Evolutionary conservation across 2,888 invertebrate genomes (phyloP).

Genomic region (Automeris io): DNA sequence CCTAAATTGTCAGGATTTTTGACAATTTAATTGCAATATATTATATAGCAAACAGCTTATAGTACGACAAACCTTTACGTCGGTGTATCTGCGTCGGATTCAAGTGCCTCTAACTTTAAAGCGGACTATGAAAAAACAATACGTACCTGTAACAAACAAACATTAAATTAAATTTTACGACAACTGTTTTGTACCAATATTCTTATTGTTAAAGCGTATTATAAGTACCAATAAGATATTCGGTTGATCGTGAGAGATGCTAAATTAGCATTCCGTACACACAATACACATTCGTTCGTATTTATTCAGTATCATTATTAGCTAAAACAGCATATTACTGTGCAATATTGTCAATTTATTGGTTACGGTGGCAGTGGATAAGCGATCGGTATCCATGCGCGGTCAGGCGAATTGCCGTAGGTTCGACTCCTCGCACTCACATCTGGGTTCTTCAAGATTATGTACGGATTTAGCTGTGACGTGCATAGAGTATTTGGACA

Average conservation of each 20-base stretch:
- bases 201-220: conserved; percentile 5
- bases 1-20: too few species aligned
- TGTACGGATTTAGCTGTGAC: too few species aligned
- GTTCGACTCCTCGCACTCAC: too few species aligned
- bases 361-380: too few species aligned
- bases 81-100: background rate
- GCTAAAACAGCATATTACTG: too few species aligned
- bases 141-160: conserved; percentile 34
- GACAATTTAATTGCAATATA: too few species aligned
- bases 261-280: conserved; percentile 9
- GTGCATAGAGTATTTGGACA: too few species aligned
- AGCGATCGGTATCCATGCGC: too few species aligned
- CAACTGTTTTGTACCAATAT: conserved; percentile 4
- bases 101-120: background rate
- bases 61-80: background rate
- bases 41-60: background rate
- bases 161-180: conserved; percentile 7
- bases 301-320: background rate
- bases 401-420: too few species aligned
- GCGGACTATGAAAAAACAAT: conserved; percentile 13
- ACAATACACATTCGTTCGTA: conserved; percentile 2
- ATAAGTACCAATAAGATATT: conserved; percentile 6
- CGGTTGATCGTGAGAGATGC: conserved; percentile 4
- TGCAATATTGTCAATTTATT: too few species aligned
- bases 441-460: too few species aligned